phyloP scores from a whole-genome alignment of 2,113 vertebrate species.

The Panthera tigris region DNA sequence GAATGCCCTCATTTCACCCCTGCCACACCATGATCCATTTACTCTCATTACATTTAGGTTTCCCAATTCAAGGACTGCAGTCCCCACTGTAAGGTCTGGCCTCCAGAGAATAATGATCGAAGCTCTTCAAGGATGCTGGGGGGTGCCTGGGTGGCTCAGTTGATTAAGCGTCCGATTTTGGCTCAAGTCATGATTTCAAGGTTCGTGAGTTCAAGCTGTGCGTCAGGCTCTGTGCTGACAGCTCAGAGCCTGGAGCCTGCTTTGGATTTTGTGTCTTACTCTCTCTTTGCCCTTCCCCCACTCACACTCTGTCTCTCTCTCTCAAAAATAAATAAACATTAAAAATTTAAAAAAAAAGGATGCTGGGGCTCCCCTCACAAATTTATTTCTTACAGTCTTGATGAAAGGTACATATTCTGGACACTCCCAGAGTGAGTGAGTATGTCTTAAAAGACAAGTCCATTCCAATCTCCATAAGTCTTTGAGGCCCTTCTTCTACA shows the following conservation, averaged over 20 bases:
- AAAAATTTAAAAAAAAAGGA: too few species aligned
- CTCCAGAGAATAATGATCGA: background rate
- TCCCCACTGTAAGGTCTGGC: background rate
- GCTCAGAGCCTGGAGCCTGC: too few species aligned
- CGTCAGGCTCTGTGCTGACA: too few species aligned
- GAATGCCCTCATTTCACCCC: background rate
- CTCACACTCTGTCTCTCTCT: too few species aligned
- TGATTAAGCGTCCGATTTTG: too few species aligned
- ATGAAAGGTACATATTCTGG: background rate
- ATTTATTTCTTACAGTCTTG: background rate
- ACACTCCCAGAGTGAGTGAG: background rate
- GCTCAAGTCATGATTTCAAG: too few species aligned
- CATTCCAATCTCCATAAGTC: background rate
- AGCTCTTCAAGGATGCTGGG: background rate
- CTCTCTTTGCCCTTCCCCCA: too few species aligned
- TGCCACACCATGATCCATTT: background rate
- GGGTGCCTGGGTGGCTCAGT: too few species aligned
- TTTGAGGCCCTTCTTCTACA: background rate
- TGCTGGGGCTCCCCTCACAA: background rate
- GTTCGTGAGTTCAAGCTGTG: too few species aligned
- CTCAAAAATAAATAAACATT: too few species aligned
- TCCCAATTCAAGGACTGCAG: background rate
- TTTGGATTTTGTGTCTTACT: too few species aligned
- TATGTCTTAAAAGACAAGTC: background rate
- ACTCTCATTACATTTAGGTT: background rate